Evolutionary conservation across 2,113 vertebrate genomes (phyloP), one percentile per base, ranked within the genome.

Genomic region (Ictidomys tridecemlineatus): DNA sequence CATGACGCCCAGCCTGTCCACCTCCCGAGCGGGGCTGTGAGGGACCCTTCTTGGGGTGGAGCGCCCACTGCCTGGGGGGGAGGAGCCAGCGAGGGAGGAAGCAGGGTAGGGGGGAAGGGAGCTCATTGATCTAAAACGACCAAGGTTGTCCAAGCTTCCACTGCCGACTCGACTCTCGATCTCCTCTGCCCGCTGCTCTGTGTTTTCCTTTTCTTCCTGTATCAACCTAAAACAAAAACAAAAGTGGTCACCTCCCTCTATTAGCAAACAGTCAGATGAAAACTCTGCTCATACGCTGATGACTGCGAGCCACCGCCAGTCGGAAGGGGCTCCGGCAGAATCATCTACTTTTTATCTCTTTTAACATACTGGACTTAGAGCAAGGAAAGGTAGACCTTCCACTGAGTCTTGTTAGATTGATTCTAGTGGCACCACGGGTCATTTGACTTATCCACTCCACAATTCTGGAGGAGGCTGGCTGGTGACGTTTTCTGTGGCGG

Each of bases 161-260:
- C 99, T 99, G 93, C 99, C 99, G 26, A 99, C 99, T 4, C 99
- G 97, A 78, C 99, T 99, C 97, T 99, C 99, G 0, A 99, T 99
- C 98, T 99, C 99, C 98, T 99, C 99, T 0, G 99, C 99, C 26
- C 99, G 99, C 97, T 99, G 99, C 24, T 99, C 99, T 0, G 99
- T 99, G 98, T 97, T 99, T 98, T 99, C 99, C 98, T 99, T 99
- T 97, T 99, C 99, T 97, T 99, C 99, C 82, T 99, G 99, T 86
- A 99, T 99, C 98, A 99, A 98, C 56, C 99, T 99, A 94, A 8
- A 83, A 92, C 0, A n/a, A 30, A 91, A 91, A 72, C 8, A 76
- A 32, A 13, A 42, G 17, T 1, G 2, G 34, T 91, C 94, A 70
- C 13, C 14, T 26, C 24, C 17, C 61, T 48, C 4, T 4, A 45